A percentile compares a stretch with the other conserved stretches of the same genome.
Evolutionary conservation across 2,113 vertebrate genomes (phyloP).

Genomic region (Clarias gariepinus): DNA sequence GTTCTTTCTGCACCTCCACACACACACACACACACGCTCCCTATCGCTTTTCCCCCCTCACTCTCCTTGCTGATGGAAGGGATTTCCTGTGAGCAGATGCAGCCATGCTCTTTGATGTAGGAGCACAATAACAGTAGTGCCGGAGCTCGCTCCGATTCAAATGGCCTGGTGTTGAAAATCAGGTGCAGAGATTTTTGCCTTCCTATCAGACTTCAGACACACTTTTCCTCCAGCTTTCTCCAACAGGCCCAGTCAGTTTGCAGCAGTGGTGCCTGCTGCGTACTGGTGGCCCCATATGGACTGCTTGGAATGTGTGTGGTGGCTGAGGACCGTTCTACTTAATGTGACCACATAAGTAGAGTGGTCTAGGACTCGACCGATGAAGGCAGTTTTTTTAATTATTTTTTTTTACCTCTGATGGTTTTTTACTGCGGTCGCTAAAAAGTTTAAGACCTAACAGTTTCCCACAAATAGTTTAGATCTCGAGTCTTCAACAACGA

Average conservation of each 20-base stretch:
- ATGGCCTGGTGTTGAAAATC: slow-evolving; percentile 86
- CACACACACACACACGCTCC: slow-evolving; percentile 38
- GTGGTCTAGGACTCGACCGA: no score
- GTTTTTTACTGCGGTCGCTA: no score
- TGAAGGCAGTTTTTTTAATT: no score
- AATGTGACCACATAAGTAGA: no score
- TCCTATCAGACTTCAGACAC: not conserved
- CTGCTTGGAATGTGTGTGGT: no score
- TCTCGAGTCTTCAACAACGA: no score
- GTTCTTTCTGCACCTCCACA: slow-evolving; percentile 57
- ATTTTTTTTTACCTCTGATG: no score
- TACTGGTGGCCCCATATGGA: no score
- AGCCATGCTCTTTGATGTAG: slow-evolving; percentile 81
- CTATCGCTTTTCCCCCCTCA: slow-evolving; percentile 45
- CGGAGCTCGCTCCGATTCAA: slow-evolving; percentile 67
- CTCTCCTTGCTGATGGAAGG: slow-evolving; percentile 81
- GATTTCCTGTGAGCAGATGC: slow-evolving; percentile 83
- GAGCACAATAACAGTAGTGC: slow-evolving; percentile 80
- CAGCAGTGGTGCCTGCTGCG: not conserved
- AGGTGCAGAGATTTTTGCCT: slow-evolving; percentile 54
- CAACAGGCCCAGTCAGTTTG: not conserved
- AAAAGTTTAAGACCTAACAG: no score
- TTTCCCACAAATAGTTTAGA: no score
- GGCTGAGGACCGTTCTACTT: no score
- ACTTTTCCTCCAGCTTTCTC: slow-evolving; percentile 8